Evolutionary conservation across 2,113 vertebrate genomes (phyloP).

Genomic region (Nycticryphes semicollaris): DNA sequence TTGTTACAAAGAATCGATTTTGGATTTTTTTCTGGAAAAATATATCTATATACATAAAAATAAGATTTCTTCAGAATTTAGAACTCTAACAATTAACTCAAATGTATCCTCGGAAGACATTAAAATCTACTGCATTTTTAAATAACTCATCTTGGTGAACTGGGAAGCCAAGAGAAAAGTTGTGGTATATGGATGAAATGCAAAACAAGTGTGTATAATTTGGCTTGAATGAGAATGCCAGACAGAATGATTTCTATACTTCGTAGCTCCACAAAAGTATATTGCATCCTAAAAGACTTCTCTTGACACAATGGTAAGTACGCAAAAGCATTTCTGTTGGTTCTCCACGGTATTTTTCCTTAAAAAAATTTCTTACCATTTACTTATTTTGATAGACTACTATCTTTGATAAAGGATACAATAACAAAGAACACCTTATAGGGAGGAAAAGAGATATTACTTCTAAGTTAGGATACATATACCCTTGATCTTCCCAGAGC

Average conservation of each 20-base stretch:
- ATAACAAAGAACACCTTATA: not conserved
- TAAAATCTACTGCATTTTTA: slow-evolving; percentile 8
- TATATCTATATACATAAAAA: not conserved
- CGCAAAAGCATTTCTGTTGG: not conserved
- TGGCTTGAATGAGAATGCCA: not conserved
- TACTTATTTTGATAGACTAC: not conserved
- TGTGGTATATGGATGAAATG: not conserved
- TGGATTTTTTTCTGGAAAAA: not conserved
- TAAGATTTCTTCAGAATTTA: not conserved
- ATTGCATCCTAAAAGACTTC: not conserved
- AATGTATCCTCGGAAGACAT: not conserved
- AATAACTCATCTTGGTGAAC: not conserved
- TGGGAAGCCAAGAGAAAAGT: not conserved
- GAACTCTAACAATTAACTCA: not conserved
- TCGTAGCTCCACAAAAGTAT: not conserved
- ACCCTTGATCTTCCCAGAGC: not conserved
- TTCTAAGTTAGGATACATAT: not conserved
- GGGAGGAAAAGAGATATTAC: not conserved
- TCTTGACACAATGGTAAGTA: not conserved
- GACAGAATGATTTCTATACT: not conserved
- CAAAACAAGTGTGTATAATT: not conserved
- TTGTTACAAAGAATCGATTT: not conserved
- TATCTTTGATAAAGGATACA: not conserved
- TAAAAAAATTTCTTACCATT: not conserved
- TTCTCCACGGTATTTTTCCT: not conserved